These are phyloP conservation scores for Palaemon carinicauda DNA, from an alignment of 1,140 invertebrate species.

Conservation along the genomic window DNA sequence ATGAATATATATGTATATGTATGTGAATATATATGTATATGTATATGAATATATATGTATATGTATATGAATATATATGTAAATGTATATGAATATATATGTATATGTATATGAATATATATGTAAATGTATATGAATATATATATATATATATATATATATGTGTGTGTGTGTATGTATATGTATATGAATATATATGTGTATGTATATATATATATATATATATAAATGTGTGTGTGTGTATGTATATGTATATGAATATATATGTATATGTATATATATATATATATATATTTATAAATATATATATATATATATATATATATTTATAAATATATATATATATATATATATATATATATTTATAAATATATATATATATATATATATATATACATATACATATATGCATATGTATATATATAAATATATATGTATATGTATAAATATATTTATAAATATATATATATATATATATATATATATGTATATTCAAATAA, in stretches of 20 bases:
- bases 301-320: background rate
- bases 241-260: background rate
- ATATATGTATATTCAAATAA: background rate
- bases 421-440: background rate
- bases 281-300: background rate
- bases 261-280: background rate
- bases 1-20: background rate
- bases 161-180: background rate
- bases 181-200: background rate
- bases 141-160: background rate
- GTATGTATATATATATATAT: background rate
- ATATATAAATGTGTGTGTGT: background rate
- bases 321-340: background rate
- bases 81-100: background rate
- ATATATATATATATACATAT: background rate
- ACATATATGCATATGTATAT: background rate
- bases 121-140: background rate
- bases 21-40: background rate
- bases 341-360: background rate
- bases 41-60: background rate
- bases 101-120: too few species aligned
- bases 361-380: background rate
- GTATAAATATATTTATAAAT: too few species aligned
- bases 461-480: background rate
- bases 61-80: background rate